phyloP scores from a whole-genome alignment of 2,797 vertebrate genomes.

The Columba guinea region DNA sequence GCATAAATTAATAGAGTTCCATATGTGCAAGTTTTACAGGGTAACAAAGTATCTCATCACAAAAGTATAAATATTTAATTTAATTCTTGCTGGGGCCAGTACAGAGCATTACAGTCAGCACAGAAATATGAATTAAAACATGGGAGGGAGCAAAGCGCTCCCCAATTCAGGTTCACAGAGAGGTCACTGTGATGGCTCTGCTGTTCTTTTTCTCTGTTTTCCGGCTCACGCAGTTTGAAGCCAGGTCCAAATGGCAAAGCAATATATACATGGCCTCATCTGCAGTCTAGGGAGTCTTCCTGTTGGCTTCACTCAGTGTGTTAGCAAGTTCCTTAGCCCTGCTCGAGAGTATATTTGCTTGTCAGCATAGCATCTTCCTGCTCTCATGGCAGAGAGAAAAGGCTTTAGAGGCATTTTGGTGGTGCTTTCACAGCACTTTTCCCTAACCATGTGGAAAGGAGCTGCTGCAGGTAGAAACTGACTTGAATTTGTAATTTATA shows the following conservation, averaged over 20 bases:
- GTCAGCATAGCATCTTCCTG: not conserved
- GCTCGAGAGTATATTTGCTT: not conserved
- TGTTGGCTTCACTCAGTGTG: not conserved
- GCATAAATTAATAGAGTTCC: conserved; percentile 71
- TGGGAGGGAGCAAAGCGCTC: not conserved
- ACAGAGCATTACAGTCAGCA: conserved; percentile 32
- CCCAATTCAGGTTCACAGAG: not conserved
- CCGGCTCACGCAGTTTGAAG: not conserved
- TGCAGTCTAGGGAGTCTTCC: not conserved
- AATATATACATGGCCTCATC: not conserved
- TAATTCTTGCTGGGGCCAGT: conserved; percentile 48
- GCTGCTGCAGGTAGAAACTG: conserved; percentile 42
- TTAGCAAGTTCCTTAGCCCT: not conserved
- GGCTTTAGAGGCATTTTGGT: not conserved
- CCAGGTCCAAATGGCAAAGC: conserved; percentile 8
- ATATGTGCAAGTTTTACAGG: conserved; percentile 54
- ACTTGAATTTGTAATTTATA: conserved; percentile 50
- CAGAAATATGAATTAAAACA: conserved; percentile 44
- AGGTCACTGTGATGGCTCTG: not conserved
- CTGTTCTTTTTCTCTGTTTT: conserved; percentile 6
- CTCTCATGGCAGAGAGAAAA: not conserved
- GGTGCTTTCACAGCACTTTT: not conserved
- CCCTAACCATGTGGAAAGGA: conserved; percentile 5
- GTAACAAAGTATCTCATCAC: conserved; percentile 70
- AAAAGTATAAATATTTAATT: conserved; percentile 74